Evolutionary conservation across 2,113 vertebrate species (phyloP).

Genomic region (Poeciliopsis prolifica): DNA sequence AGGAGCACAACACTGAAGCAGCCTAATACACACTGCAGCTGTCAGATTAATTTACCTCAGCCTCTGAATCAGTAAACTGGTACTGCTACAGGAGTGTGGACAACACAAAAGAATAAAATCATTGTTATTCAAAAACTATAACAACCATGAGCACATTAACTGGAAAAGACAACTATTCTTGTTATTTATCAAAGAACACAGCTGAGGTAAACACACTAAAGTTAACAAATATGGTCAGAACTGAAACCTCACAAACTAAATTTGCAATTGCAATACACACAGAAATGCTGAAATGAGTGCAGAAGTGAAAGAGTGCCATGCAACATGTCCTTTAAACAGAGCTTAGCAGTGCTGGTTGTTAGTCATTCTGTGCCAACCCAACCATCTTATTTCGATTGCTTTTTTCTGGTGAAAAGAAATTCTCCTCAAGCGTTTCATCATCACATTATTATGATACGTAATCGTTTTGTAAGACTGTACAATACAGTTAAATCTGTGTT

Average conservation of each 20-base stretch:
- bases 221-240: background rate
- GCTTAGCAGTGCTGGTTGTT: slow-evolving; percentile 40
- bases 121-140: slow-evolving; percentile 78
- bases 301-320: slow-evolving; percentile 48
- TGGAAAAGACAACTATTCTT: background rate
- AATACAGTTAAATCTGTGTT: background rate
- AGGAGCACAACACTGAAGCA: slow-evolving; percentile 81
- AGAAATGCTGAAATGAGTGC: slow-evolving; percentile 34
- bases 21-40: slow-evolving; percentile 81
- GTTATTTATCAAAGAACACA: slow-evolving; percentile 11
- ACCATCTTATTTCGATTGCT: background rate
- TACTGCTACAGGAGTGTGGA: slow-evolving; percentile 92
- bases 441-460: background rate
- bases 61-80: slow-evolving; percentile 98
- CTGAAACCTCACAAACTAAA: slow-evolving; percentile 3
- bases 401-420: background rate
- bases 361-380: slow-evolving; percentile 8
- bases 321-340: slow-evolving; percentile 34
- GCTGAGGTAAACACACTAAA: background rate
- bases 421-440: background rate
- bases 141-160: slow-evolving; percentile 20
- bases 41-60: slow-evolving; percentile 91
- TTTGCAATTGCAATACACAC: slow-evolving; percentile 17
- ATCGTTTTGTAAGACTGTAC: background rate
- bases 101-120: slow-evolving; percentile 79